Conservation (phyloP, 1,140 invertebrate species). For the Pogonognathellus flavescens region DNA sequence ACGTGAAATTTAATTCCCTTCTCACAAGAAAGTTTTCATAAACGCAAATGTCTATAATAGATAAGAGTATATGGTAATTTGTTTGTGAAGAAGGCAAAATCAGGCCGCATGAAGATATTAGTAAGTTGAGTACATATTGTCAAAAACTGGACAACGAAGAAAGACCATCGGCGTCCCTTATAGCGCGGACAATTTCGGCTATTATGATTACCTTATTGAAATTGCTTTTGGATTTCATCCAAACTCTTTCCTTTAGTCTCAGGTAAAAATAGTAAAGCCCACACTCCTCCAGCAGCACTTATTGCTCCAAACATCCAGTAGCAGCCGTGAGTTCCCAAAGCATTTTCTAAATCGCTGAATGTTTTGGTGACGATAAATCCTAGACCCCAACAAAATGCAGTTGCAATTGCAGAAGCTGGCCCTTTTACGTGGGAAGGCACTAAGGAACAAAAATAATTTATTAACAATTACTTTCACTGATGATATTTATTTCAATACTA, state of each 20-base stretch:
- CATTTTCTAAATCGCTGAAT: conserved; percentile 69
- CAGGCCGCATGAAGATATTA: too few species aligned
- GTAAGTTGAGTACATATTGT: too few species aligned
- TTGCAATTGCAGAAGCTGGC: conserved; percentile 70
- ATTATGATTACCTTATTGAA: not conserved
- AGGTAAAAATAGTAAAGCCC: conserved; percentile 71
- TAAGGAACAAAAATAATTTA: not conserved
- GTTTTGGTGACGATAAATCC: conserved; percentile 73
- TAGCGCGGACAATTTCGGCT: not conserved
- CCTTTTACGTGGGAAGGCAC: conserved; percentile 58
- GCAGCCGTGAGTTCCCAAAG: conserved; percentile 70
- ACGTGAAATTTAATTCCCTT: too few species aligned
- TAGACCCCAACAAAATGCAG: conserved; percentile 72
- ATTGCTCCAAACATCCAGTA: conserved; percentile 74
- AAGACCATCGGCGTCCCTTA: not conserved
- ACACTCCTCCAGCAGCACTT: conserved; percentile 69
- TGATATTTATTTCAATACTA: too few species aligned
- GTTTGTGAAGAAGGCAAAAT: too few species aligned
- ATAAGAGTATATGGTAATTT: too few species aligned
- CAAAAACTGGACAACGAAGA: too few species aligned
- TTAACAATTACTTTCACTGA: not conserved
- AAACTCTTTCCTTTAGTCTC: conserved; percentile 73
- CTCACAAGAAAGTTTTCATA: too few species aligned
- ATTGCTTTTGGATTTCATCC: conserved; percentile 72
- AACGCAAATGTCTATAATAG: too few species aligned